Base-by-base conservation (phyloP, 2,113 vertebrate species). In the Chlamydotis undulata region DNA sequence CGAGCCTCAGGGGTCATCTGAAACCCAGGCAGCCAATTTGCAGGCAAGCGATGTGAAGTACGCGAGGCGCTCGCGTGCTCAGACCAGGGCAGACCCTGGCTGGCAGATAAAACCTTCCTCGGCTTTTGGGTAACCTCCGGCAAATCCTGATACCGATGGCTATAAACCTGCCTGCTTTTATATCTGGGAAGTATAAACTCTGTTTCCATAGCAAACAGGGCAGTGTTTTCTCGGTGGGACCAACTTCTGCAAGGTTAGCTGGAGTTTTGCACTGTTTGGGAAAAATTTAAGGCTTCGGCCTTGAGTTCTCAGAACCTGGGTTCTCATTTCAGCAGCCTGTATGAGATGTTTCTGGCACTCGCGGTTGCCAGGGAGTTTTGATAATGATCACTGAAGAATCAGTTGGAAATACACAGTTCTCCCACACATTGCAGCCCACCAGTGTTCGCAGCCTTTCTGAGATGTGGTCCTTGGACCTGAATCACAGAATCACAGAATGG, bases 1-100 rank as follows among this genome's bases (percentile, higher is more conserved):
- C 0, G 0, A 73, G 89, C 95, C 94, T 76, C 91, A 3, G 81
- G 81, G 81, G 90, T 94, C 94, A 90, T 91, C 90, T 91, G 17
- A 56, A 82, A 91, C 89, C 70, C 95, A 91, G 59, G 74, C 87
- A 80, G 87, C 59, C 95, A 90, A 86, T 96, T 94, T 88, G 71
- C 91, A 86, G 76, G 55, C 79, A 77, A 50, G 59, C 31, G 14
- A 84, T 26, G 87, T 59, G 57, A 82, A 85, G 70, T 57, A 21
- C 2, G 1, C 49, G 6, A 70, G 11, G 37, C 5, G 2, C 49
- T 10, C 37, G 50, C 26, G 76, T 25, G 31, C 64, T 65, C 61
- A n/a, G 71, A 31, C 22, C 45, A 74, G 73, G 90, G 84, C 74
- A 90, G 93, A 63, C 28, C 65, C 69, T 61, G 83, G 23, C 70